Evolutionary conservation across 2,113 vertebrate genomes (phyloP), one percentile per base, ranked within the genome.

Genomic region (Cynoglossus semilaevis): DNA sequence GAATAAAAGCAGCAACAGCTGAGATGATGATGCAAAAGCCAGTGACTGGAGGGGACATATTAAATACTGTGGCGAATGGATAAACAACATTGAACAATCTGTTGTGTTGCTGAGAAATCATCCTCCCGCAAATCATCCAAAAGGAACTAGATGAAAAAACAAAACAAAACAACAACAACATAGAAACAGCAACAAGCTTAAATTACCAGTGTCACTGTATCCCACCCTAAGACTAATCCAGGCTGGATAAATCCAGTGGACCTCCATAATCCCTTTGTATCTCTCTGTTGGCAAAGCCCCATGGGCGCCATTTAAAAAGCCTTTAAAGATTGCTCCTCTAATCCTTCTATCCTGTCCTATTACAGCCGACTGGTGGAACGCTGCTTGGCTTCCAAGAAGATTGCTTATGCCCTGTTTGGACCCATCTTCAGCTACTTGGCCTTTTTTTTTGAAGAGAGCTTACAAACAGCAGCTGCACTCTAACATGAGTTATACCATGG

Each of bases 331-430:
- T 22, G 63, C 44, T 50, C 57, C 61, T 58, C 15, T 77, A 65
- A 81, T 77, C 67, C 63, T 47, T 34, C 35, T 41, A 67, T 58
- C 61, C 51, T 70, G 58, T 64, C 71, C 58, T 55, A 72, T 72
- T 67, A 74, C 29, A 1, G 67, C 42, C 11, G 44, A 59, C 56
- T 62, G 51, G 67, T 67, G 60, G 35, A n/a, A 13, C 13, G n/a
- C 58, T 47, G 36, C 58, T 58, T 36, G 47, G 50, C 41, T n/a
- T 46, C 51, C 17, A 35, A 19, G 8, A 60, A 50, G 60, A 35
- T 46, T 50, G 48, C 60, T 54, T 46, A 11, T 34, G 49, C 10
- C 12, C 50, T 47, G 37, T 13, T 11, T 36, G 22, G 29, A 37
- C 15, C 12, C 37, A 46, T 44, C 18, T 34, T 67, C 14, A 46